Evolutionary conservation across 2,797 vertebrate genomes (phyloP).

Genomic region (Micromesistius poutassou): DNA sequence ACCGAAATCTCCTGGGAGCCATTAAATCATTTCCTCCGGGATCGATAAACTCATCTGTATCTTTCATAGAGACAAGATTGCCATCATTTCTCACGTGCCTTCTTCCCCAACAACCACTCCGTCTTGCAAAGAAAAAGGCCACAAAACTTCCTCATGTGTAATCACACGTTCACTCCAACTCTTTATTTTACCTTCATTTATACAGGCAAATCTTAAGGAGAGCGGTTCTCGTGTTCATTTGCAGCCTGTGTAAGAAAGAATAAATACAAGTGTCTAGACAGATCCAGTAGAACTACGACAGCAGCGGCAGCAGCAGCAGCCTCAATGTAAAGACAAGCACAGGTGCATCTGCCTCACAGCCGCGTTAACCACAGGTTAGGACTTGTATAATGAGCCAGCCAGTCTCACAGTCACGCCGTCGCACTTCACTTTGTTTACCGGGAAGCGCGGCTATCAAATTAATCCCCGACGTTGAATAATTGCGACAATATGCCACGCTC

Average conservation of each 20-base stretch:
- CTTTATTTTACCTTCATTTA: conserved; percentile 64
- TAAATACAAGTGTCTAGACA: conserved; percentile 28
- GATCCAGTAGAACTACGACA: not conserved
- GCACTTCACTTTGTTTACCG: not conserved
- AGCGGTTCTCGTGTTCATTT: conserved; percentile 59
- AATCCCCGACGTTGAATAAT: not conserved
- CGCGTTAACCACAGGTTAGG: not conserved
- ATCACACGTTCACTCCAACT: not conserved
- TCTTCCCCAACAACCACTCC: not conserved
- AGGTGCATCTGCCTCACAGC: not conserved
- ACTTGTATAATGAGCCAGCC: not conserved
- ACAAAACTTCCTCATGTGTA: not conserved
- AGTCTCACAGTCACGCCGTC: not conserved
- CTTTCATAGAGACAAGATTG: not conserved
- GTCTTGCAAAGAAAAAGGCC: not conserved
- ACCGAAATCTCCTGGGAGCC: not conserved
- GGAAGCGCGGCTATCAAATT: not conserved
- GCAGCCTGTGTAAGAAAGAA: conserved; percentile 65
- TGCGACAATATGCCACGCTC: not conserved
- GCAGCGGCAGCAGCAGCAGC: not conserved
- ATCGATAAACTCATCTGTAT: not conserved
- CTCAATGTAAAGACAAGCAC: not conserved
- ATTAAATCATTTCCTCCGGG: not conserved
- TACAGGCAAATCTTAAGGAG: conserved; percentile 69
- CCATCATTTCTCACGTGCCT: not conserved